Evolutionary conservation across 2,113 vertebrate species (phyloP), one percentile per base, ranked within the genome.

Genomic region (Rhinogobius similis): DNA sequence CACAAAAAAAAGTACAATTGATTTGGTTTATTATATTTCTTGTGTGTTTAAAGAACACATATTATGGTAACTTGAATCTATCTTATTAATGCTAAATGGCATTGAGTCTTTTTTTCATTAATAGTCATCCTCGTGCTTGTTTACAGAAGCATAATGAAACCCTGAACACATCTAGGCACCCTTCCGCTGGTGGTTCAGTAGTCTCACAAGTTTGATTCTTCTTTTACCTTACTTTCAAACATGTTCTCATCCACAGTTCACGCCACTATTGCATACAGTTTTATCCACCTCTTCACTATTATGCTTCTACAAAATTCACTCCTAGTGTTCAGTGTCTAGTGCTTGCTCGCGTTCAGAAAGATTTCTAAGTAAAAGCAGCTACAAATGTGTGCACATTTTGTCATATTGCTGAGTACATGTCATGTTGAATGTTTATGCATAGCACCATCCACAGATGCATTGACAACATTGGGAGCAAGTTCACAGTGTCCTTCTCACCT

Each of bases 371-470:
- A 87, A 86, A 79, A 81, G 74, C 77, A 52, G 82, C 70, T 78
- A 76, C 83, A 82, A 84, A 84, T 78, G 78, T 74, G 68, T 72
- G 83, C 81, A 83, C 70, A 64, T 72, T 72, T 83, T 77, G 65
- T 75, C 81, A 79, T 91, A 88, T 91, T 89, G 88, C 88, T 90
- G 71, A 85, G 86, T 83, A 72, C 73, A 79, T 68, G 75, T 86
- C 77, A 43, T 68, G 66, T 84, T 41, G 82, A 82, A 78, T 77
- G 77, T 73, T 23, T 82, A 88, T 84, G 82, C 79, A 75, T 87
- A 92, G 88, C 89, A 89, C 91, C 89, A 72, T 83, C 77, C 71
- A 81, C 63, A 79, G 68, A 77, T 73, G 67, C 72, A 79, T 75
- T 84, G 70, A 73, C 65, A 78, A 76, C 70, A 46, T 58, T 50